Evolutionary conservation across 2,113 vertebrate species (phyloP), one percentile per base, ranked within the genome.

Genomic region (Anoplopoma fimbria): DNA sequence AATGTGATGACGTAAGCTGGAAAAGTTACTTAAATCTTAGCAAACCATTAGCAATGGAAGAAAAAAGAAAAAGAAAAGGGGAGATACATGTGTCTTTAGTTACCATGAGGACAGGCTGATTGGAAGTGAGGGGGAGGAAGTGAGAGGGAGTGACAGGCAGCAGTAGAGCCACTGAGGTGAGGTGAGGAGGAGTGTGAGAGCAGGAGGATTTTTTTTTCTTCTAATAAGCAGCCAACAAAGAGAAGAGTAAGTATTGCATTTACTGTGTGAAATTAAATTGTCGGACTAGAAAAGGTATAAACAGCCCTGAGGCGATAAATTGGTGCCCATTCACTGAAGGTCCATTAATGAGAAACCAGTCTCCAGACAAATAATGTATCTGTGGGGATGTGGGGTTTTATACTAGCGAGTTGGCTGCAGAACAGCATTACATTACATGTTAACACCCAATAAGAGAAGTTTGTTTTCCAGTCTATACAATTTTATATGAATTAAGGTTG

Each of bases 21-120:
- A 6, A 36, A 13, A 17, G 29, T 47, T 4, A 6, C n/a, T 15
- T 23, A 33, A 74, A 23, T 40, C 34, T 58, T 1, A 33, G 47
- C 31, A n/a, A 33, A n/a, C 19, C 2, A 8, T 49, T 2, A 10
- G 7, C 14, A 15, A 38, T 55, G 45, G 3, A 25, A 71, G 36
- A 6, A 25, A 1, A 9, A n/a, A 58, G 10, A 38, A 3, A 55
- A 45, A 68, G 62, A 68, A 58, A 34, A 42, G 68, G 25, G 70
- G 21, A n/a, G 21, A 65, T 8, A 45, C 25, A 2, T 9, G 58
- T 12, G 49, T 58, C 36, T 69, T 74, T 38, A 40, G 84, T 91
- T 86, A 76, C 87, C 80, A 89, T 77, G 81, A 79, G 49, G 71
- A 84, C 81, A 38, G 63, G 33, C 19, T 72, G 61, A 69, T 2